Evolutionary conservation across 2,113 vertebrate genomes (phyloP).

Genomic region (Seriola quinqueradiata): DNA sequence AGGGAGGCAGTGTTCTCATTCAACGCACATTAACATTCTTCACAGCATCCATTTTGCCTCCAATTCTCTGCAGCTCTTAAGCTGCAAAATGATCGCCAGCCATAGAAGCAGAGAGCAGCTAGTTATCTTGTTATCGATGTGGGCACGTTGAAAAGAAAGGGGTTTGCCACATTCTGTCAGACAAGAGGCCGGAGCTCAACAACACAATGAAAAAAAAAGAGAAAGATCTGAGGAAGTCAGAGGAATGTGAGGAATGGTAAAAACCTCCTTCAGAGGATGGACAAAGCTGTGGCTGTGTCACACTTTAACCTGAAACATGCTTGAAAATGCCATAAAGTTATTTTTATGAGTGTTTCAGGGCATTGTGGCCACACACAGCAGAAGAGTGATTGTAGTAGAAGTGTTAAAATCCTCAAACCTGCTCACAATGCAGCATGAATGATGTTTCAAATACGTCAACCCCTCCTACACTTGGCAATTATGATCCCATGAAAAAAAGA

Average conservation of each 20-base stretch:
- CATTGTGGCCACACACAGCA: slow-evolving; percentile 17
- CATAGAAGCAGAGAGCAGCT: slow-evolving; percentile 50
- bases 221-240: slow-evolving; percentile 40
- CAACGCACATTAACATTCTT: slow-evolving; percentile 44
- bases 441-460: slow-evolving; percentile 17
- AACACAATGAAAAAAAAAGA: slow-evolving; percentile 45
- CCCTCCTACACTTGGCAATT: slow-evolving; percentile 3
- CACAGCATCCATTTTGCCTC: slow-evolving; percentile 82
- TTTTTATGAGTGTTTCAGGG: slow-evolving; percentile 41
- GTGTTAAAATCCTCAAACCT: slow-evolving; percentile 11
- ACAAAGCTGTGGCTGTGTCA: slow-evolving; percentile 36
- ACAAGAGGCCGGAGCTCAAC: slow-evolving; percentile 31
- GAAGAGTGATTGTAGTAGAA: background rate
- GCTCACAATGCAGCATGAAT: slow-evolving; percentile 9
- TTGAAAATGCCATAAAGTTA: slow-evolving; percentile 50
- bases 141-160: slow-evolving; percentile 58
- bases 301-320: slow-evolving; percentile 47
- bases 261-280: slow-evolving; percentile 22
- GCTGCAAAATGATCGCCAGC: slow-evolving; percentile 78
- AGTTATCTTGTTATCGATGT: slow-evolving; percentile 71
- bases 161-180: slow-evolving; percentile 30
- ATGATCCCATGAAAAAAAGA: slow-evolving; percentile 10
- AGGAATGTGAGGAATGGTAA: slow-evolving; percentile 72
- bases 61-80: slow-evolving; percentile 74
- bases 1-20: slow-evolving; percentile 74